Evolutionary conservation across 2,113 vertebrate genomes (phyloP).

Genomic region (Hippocampus guttulatus): DNA sequence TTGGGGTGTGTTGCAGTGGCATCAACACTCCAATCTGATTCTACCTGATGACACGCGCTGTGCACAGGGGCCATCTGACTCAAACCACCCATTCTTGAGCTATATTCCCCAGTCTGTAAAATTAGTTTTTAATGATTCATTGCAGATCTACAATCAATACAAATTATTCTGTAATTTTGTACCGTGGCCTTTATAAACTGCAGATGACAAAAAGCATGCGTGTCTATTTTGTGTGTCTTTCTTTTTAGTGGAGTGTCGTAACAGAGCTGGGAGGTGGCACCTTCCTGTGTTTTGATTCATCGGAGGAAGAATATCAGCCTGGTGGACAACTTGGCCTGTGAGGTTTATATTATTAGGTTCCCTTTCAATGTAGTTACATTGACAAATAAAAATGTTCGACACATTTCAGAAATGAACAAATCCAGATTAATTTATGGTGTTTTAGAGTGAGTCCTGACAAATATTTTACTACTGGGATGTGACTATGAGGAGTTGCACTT

Average conservation of each 20-base stretch:
- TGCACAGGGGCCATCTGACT: slow-evolving; percentile 76
- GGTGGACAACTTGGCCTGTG: not conserved
- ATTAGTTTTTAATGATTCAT: not conserved
- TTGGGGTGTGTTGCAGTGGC: slow-evolving; percentile 59
- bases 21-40: slow-evolving; percentile 35
- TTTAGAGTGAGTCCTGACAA: not conserved
- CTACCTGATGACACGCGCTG: slow-evolving; percentile 55
- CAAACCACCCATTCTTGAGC: slow-evolving; percentile 14
- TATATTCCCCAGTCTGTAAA: not conserved
- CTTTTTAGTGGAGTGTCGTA: too few relatives aligned
- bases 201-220: too few relatives aligned
- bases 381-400: not conserved
- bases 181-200: too few relatives aligned
- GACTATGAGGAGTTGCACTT: slow-evolving; percentile 60
- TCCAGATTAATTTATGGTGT: not conserved
- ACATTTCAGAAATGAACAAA: not conserved
- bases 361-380: not conserved
- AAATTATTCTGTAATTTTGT: not conserved
- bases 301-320: slow-evolving; percentile 77
- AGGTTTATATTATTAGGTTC: slow-evolving; percentile 28
- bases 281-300: slow-evolving; percentile 57
- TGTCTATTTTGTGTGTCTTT: not conserved
- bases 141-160: not conserved
- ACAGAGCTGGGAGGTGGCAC: not conserved
- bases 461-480: not conserved